Base-by-base conservation (phyloP, 2,888 invertebrate species). In the Carabus problematicus region DNA sequence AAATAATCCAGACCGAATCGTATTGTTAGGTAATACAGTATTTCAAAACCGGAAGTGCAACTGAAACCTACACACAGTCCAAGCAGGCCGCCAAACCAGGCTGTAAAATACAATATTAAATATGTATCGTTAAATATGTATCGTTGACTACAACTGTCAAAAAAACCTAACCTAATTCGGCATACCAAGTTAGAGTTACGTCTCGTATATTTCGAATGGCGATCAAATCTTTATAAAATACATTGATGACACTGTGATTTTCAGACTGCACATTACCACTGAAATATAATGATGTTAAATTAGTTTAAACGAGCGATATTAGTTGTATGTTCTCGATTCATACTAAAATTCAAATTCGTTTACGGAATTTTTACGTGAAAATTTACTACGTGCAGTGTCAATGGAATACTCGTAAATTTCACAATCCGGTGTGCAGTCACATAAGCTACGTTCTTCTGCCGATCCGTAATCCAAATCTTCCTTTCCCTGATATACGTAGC, bases 1-100 rank as follows among this genome's bases (percentile, higher is more conserved):
- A 14, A 60, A 16, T 67, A 60, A 60, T 67, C 56, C 8, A 67
- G 61, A 12, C 4, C 74, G 0, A 88, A 79, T 56, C 86, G 82
- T 71, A 88, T 81, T 0, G 84, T 83, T 66, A 89, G 84, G 75
- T 88, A 90, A 69, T 91, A 84, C 6, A 90, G 71, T 59, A 89
- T 78, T 77, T 91, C 91, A 72, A 90, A 85, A 1, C 85, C 87
- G 0, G 90, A 87, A 72, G 91, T 86, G 19, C 91, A 83, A 59
- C 90, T 91, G 76, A 91, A 91, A 2, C 91, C 91, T 40, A 89
- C 84, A 79, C 90, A 88, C 7, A 91, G 80, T 43, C 90, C 89
- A 1, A 91, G 79, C 0, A 91, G 82, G 12, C 91, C 91, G 0
- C 91, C 91, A 74, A 90, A 90, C 1, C 89, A 87, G 73, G 90